A percentile compares a stretch with the other conserved stretches of the same genome.
Evolutionary conservation across 2,797 vertebrate genomes (phyloP).

Genomic region (Sebastes kiyomatsui): DNA sequence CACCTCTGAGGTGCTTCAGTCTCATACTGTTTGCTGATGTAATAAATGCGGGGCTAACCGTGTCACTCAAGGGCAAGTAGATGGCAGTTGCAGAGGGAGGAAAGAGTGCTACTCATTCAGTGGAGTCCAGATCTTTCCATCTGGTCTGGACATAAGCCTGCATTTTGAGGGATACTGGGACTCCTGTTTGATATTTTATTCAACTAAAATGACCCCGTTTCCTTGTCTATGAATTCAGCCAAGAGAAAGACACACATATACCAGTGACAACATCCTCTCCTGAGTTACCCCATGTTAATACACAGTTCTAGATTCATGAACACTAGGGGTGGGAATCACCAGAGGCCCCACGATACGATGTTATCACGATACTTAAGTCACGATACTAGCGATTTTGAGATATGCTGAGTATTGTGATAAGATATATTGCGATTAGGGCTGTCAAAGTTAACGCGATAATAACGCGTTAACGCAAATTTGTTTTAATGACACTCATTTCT

Average conservation of each 20-base stretch:
- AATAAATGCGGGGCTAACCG: slow-evolving; percentile 26
- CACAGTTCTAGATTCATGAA: background rate
- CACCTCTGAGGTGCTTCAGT: background rate
- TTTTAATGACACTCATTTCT: no score
- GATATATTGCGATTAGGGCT: no score
- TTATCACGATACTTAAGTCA: no score
- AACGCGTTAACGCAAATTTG: no score
- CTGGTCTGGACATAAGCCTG: slow-evolving; percentile 37
- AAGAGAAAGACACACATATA: background rate
- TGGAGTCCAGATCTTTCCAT: slow-evolving; percentile 34
- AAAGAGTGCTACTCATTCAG: slow-evolving; percentile 9
- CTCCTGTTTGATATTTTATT: slow-evolving; percentile 46
- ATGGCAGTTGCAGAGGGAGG: slow-evolving; percentile 10
- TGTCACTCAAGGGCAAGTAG: slow-evolving; percentile 32
- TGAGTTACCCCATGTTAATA: background rate
- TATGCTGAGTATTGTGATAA: no score
- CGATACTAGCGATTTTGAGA: no score
- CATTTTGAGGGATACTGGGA: slow-evolving; percentile 9
- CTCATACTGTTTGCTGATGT: background rate
- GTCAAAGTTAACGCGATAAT: no score
- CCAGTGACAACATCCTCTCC: background rate
- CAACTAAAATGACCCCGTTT: slow-evolving; percentile 46
- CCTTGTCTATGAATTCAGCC: slow-evolving; percentile 5
- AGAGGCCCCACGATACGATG: no score
- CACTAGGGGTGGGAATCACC: background rate